Evolutionary conservation across 1,140 invertebrate genomes (phyloP).

Genomic region (Sitophilus oryzae): DNA sequence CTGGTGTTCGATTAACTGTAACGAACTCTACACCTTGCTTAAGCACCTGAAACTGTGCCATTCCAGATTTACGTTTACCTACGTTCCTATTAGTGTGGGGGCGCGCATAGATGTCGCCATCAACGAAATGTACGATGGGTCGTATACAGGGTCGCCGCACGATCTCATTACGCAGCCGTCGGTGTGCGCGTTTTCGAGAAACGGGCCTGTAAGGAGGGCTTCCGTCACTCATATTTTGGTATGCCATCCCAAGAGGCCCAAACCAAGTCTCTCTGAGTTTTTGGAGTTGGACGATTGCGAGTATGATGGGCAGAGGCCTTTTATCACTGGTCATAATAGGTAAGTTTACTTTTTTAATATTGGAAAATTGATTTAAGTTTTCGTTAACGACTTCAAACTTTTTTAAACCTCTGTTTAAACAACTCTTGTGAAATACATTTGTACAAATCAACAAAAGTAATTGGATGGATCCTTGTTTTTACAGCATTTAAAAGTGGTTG

Average conservation of each 20-base stretch:
- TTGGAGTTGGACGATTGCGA: slow-evolving; percentile 75
- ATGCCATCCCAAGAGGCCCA: slow-evolving; percentile 66
- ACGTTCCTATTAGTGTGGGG: slow-evolving; percentile 75
- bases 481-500: no score
- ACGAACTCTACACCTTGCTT: slow-evolving; percentile 78
- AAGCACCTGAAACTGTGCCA: slow-evolving; percentile 93
- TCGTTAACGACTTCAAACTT: not conserved
- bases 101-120: slow-evolving; percentile 91
- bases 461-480: no score
- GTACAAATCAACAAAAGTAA: no score
- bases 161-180: slow-evolving; percentile 67
- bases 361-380: not conserved
- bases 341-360: not conserved
- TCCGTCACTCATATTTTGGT: slow-evolving; percentile 85
- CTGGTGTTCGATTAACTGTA: slow-evolving; percentile 90
- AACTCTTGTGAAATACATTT: slow-evolving; percentile 2
- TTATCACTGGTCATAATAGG: slow-evolving; percentile 78
- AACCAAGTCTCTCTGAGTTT: slow-evolving; percentile 75
- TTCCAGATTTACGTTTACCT: slow-evolving; percentile 87
- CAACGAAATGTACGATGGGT: slow-evolving; percentile 92
- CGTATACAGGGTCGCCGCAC: slow-evolving; percentile 90
- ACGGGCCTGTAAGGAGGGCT: slow-evolving; percentile 78
- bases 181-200: slow-evolving; percentile 58
- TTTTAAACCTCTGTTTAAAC: not conserved
- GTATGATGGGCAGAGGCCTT: slow-evolving; percentile 71